Percentiles rank a stretch among this genome's conserved stretches.
Conservation (phyloP, 2,888 invertebrate species). For the Agonopterix subpropinquella region DNA sequence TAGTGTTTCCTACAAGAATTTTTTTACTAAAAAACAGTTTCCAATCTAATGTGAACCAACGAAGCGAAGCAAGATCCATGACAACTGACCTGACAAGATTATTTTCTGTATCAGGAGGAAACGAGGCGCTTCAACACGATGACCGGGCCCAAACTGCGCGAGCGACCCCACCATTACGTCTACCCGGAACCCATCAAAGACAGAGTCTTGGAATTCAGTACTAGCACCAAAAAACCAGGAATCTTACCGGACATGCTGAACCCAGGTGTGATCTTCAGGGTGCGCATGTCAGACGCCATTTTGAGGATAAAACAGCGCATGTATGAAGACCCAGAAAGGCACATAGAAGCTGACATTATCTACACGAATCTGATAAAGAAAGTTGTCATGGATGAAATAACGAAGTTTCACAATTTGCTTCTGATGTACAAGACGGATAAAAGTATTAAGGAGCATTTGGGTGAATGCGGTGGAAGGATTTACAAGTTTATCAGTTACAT, state of each 20-base stretch:
- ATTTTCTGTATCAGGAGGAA: slow-evolving; percentile 47
- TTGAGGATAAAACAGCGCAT: slow-evolving; percentile 61
- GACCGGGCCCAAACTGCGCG: slow-evolving; percentile 53
- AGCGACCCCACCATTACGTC: slow-evolving; percentile 59
- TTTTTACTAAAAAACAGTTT: too few relatives aligned
- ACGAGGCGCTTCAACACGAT: slow-evolving; percentile 42
- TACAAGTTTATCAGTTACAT: slow-evolving; percentile 69
- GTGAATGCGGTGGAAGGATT: slow-evolving; percentile 63
- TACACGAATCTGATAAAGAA: slow-evolving; percentile 66
- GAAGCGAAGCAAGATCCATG: too few relatives aligned
- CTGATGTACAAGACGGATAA: slow-evolving; percentile 67
- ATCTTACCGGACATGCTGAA: slow-evolving; percentile 66
- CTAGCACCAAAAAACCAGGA: slow-evolving; percentile 49
- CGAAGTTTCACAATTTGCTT: slow-evolving; percentile 59
- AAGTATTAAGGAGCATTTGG: slow-evolving; percentile 63
- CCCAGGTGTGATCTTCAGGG: slow-evolving; percentile 63
- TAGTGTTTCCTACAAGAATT: too few relatives aligned
- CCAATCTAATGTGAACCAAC: too few relatives aligned
- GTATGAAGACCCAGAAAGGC: slow-evolving; percentile 65
- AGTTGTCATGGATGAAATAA: slow-evolving; percentile 65
- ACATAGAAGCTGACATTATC: slow-evolving; percentile 65
- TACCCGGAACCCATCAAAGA: slow-evolving; percentile 66
- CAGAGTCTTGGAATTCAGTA: slow-evolving; percentile 50
- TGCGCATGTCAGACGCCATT: slow-evolving; percentile 66
- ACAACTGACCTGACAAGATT: slow-evolving; percentile 14